A percentile compares a stretch with the other conserved stretches of the same genome.
These are phyloP conservation scores for Lepus europaeus DNA, from an alignment of 2,113 vertebrate genomes.

Conservation along the genomic window DNA sequence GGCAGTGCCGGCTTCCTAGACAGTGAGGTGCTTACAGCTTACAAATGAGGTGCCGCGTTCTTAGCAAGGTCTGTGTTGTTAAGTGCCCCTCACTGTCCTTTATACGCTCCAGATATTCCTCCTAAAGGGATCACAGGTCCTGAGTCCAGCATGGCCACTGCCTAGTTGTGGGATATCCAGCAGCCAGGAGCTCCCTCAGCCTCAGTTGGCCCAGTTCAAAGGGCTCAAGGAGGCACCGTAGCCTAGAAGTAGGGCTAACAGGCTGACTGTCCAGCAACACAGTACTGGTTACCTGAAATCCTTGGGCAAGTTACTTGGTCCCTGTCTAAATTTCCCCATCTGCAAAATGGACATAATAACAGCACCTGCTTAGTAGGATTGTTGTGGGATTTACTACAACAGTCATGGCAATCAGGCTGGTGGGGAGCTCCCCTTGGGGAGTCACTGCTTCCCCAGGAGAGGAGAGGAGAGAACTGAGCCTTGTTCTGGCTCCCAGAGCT, in stretches of 20 bases:
- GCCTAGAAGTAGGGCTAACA: too few species aligned
- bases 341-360: too few species aligned
- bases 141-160: not conserved
- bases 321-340: not conserved
- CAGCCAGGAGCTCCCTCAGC: not conserved
- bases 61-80: too few species aligned
- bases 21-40: too few species aligned
- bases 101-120: not conserved
- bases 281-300: not conserved
- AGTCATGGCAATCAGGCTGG: rapidly evolving
- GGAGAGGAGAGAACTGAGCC: not conserved
- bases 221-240: not conserved
- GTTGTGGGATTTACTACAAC: not conserved
- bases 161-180: too few species aligned
- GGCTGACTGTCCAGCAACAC: rapidly evolving
- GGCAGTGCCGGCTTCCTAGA: too few species aligned
- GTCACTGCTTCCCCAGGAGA: not conserved
- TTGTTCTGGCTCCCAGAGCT: not conserved
- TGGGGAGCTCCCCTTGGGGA: not conserved
- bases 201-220: not conserved
- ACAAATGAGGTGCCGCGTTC: too few species aligned
- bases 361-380: not conserved
- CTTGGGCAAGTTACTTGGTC: not conserved
- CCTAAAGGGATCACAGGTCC: not conserved
- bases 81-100: not conserved